Evolutionary conservation across 2,888 invertebrate species (phyloP), one percentile per base, ranked within the genome.

Genomic region (Agrypnus murinus): DNA sequence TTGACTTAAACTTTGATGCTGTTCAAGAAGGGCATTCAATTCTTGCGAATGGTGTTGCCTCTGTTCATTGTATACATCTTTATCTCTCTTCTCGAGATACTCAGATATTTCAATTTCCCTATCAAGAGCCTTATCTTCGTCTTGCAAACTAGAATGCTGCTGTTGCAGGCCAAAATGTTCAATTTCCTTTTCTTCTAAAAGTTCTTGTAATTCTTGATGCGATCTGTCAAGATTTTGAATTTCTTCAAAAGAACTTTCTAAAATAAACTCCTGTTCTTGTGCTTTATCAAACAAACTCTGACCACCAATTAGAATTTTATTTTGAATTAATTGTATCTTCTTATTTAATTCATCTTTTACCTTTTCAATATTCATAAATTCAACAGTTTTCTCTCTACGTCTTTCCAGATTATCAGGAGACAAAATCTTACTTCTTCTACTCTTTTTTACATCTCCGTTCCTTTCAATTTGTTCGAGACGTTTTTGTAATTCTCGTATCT

Each of bases 281-380:
- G 97, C 98, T 84, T 98, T 98, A 84, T 99, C 99, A 72, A 99
- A 88, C 6, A 99, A 89, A 87, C 99, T 99, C 87, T 98, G 99
- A 0, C 99, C 99, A 0, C 99, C 99, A 0, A 99, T 95, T 19
- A 99, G 90, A 65, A 99, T 97, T 85, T 98, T 98, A 76, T 95
- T 96, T 84, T 99, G 97, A 57, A 99, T 89, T 4, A 93, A 93
- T 73, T 92, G 90, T 65, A 99, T 90, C 82, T 98, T 97, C 69
- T 94, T 92, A 68, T 93, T 90, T 5, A 98, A 84, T 59, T 92
- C 92, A 74, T 93, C 92, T 83, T 97, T 96, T 81, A 96, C 14
- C 2, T 5, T 19, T 36, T 70, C 62, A 7, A 70, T 46, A 10
- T 36, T 15, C 9, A 31, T 1, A 45, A 71, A 7, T 50, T 62